phyloP scores from a whole-genome alignment of 2,888 invertebrate species.

The Branchinecta sandiegonensis region DNA sequence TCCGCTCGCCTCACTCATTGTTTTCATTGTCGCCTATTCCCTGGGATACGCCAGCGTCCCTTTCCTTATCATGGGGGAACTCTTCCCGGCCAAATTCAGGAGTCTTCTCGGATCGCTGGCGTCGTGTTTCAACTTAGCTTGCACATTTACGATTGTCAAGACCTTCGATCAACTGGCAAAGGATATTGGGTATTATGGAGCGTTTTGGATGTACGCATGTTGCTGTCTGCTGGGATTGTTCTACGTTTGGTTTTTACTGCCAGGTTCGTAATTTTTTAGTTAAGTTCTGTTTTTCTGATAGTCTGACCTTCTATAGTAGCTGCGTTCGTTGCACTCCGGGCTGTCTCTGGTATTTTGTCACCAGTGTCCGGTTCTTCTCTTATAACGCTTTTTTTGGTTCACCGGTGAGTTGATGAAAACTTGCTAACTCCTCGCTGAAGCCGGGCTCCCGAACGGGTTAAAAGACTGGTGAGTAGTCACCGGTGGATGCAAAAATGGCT shows the following conservation, averaged over 20 bases:
- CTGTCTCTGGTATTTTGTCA: no score
- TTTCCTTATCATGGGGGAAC: conserved; percentile 67
- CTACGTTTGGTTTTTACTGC: conserved; percentile 30
- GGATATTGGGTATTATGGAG: conserved; percentile 21
- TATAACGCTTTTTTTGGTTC: no score
- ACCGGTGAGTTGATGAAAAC: no score
- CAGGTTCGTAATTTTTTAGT: conserved; percentile 28
- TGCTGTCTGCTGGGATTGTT: conserved; percentile 22
- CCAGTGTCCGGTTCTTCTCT: no score
- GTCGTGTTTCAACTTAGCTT: conserved; percentile 22
- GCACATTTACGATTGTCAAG: conserved; percentile 23
- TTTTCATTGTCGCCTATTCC: conserved; percentile 66
- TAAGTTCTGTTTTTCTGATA: background rate
- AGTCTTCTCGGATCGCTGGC: conserved; percentile 26
- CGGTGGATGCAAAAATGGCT: no score
- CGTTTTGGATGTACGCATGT: conserved; percentile 23
- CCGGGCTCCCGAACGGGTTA: no score
- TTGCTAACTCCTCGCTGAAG: no score
- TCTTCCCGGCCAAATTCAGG: conserved; percentile 50
- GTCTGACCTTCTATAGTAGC: no score
- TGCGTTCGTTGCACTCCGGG: no score
- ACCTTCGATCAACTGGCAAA: conserved; percentile 21
- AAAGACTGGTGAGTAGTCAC: no score
- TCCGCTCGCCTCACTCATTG: conserved; percentile 53
- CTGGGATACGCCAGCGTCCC: conserved; percentile 67